phyloP scores from a whole-genome alignment of 2,797 vertebrate species.

The Mastacembelus armatus region DNA sequence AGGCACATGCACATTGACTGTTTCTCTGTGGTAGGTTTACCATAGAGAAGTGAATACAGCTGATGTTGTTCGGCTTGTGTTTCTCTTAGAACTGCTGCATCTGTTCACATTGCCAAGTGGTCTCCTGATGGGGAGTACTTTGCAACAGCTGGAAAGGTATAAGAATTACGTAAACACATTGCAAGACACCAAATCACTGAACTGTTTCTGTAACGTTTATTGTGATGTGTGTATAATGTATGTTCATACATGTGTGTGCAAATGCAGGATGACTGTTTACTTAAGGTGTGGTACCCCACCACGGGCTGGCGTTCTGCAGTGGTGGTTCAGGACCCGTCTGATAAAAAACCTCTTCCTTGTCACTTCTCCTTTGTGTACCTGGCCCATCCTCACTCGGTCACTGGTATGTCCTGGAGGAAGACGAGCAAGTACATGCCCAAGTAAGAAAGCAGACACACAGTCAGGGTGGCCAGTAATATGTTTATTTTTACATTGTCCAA shows the following conservation, averaged over 20 bases:
- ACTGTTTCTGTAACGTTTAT: not conserved
- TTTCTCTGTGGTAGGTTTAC: not conserved
- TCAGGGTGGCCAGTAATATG: not conserved
- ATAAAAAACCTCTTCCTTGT: conserved; percentile 83
- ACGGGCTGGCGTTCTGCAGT: conserved; percentile 96
- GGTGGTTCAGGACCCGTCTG: conserved; percentile 88
- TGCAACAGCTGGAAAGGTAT: conserved; percentile 96
- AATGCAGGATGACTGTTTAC: conserved; percentile 93
- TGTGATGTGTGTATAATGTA: not conserved
- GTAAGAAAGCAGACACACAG: conserved; percentile 81
- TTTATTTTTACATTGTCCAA: not conserved
- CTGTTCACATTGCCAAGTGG: conserved; percentile 94
- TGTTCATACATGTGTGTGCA: conserved; percentile 1
- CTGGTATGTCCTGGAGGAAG: conserved; percentile 97
- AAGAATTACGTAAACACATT: not conserved
- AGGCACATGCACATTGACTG: not conserved
- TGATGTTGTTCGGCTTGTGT: conserved; percentile 33
- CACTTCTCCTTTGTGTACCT: conserved; percentile 97
- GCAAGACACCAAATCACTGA: not conserved
- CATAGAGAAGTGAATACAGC: conserved; percentile 53
- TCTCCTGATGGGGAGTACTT: conserved; percentile 98
- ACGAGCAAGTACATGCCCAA: conserved; percentile 97
- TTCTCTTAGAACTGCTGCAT: conserved; percentile 88
- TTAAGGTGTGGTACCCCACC: conserved; percentile 98
- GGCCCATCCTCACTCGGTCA: conserved; percentile 96